Conservation (phyloP, 2,113 vertebrate species). For the Glaucomys volans region DNA sequence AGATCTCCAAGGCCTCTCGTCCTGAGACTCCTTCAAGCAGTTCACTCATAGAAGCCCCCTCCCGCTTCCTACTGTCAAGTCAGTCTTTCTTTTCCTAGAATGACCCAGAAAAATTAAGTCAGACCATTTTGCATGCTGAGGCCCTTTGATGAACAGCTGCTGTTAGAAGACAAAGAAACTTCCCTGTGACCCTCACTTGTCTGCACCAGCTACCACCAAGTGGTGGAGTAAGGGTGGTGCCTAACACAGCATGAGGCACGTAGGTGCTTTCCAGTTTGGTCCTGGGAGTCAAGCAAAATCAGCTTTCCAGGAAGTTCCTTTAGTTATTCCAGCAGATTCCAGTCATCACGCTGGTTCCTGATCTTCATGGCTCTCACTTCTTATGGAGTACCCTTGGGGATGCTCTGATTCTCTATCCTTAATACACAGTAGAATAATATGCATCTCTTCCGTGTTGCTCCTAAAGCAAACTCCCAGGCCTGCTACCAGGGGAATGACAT, state of each 20-base stretch:
- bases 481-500: neutral
- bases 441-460: too few relatives aligned
- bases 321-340: neutral
- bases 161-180: neutral
- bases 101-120: neutral
- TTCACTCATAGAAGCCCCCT: neutral
- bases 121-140: neutral
- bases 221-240: neutral
- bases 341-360: neutral
- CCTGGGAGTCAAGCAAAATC: neutral
- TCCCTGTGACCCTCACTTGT: neutral
- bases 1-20: neutral
- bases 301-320: neutral
- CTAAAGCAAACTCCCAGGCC: neutral
- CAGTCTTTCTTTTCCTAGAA: neutral
- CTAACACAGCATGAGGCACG: neutral
- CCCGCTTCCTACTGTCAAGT: neutral
- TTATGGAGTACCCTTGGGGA: neutral
- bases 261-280: neutral
- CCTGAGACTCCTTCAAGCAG: neutral
- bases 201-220: neutral
- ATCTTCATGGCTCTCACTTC: neutral
- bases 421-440: neutral
- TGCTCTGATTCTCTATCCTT: neutral
- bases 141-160: neutral